Base-by-base conservation (phyloP, 1,140 invertebrate genomes). In the Drosophila tristis region DNA sequence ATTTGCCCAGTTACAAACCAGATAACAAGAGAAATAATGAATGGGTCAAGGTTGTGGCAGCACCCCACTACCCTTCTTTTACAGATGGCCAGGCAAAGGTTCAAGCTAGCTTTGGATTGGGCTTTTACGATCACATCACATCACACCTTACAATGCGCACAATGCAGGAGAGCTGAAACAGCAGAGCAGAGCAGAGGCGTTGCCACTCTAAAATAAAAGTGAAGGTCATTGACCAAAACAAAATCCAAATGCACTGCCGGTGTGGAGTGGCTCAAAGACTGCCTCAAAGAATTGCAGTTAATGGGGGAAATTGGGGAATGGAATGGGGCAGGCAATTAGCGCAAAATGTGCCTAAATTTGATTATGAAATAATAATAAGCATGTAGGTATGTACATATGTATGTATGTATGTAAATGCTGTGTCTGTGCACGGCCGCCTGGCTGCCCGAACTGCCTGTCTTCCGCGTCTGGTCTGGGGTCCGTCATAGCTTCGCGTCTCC, bases 351-450 rank as follows among this genome's bases (percentile, higher is more conserved):
- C 61, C 65, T 67, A 55, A 51, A 35, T 73, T 62, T 44, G 64
- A 79, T 87, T 89, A 89, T 89, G 82, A 87, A 87, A 87, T 89
- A 89, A 16, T 84, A 87, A 87, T 87, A 78, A 72, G 71, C 82
- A 87, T 79, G 79, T 87, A 31, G 1, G 20, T 20, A 20, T 20
- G 20, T 20, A 20, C 2, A 2, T 16, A 16, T 16, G 20, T 20
- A 20, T 20, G 20, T 20, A 20, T 20, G 20, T 2, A 20, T 7
- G 29, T 31, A 89, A 89, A 87, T 87, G 74, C 29, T 74, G 39
- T 61, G 50, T 8, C 29, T 25, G 13, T 20, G 20, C 20, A 20
- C 20, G 20, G 20, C 20, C 20, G 39, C 15, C 42, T 45, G 42
- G 20, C 29, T 42, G 56, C 20, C 20, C 20, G 20, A 20, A 20